phyloP scores from a whole-genome alignment of 2,888 invertebrate species.

The Spatulosminthurus flaviceps region DNA sequence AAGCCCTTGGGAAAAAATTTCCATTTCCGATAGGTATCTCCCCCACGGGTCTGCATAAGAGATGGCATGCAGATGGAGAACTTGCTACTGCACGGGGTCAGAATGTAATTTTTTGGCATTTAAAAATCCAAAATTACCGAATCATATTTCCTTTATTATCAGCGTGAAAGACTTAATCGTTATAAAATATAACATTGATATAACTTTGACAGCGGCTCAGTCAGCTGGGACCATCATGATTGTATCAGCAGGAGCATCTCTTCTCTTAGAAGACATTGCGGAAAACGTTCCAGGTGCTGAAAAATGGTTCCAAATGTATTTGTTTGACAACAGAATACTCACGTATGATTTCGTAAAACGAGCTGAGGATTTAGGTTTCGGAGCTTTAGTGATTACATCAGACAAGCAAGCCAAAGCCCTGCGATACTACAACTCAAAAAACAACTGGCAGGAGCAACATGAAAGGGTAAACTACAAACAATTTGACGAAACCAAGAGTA shows the following conservation, averaged over 20 bases:
- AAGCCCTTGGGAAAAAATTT: conserved; percentile 73
- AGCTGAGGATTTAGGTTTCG: conserved; percentile 83
- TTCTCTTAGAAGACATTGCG: conserved; percentile 87
- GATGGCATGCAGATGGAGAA: conserved; percentile 92
- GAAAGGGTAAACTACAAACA: conserved; percentile 12
- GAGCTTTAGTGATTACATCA: conserved; percentile 85
- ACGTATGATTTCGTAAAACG: conserved; percentile 77
- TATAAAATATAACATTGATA: neutral
- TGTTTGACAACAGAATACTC: conserved; percentile 72
- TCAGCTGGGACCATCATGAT: conserved; percentile 79
- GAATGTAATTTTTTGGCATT: too few relatives aligned
- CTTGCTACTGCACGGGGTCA: conserved; percentile 76
- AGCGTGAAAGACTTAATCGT: too few relatives aligned
- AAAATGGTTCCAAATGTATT: conserved; percentile 93
- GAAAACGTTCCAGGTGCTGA: conserved; percentile 76
- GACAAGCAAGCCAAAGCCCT: conserved; percentile 68
- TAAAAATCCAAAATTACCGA: too few relatives aligned
- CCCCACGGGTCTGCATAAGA: conserved; percentile 88
- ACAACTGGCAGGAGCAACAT: conserved; percentile 22
- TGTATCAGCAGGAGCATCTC: conserved; percentile 85
- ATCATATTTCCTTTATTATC: too few relatives aligned
- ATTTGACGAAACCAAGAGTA: neutral
- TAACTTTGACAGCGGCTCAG: conserved; percentile 72
- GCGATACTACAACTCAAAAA: conserved; percentile 30
- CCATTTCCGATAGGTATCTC: conserved; percentile 82